A percentile compares a stretch with the other conserved stretches of the same genome.
Evolutionary conservation across 2,113 vertebrate species (phyloP).

Genomic region (Casuarius casuarius): DNA sequence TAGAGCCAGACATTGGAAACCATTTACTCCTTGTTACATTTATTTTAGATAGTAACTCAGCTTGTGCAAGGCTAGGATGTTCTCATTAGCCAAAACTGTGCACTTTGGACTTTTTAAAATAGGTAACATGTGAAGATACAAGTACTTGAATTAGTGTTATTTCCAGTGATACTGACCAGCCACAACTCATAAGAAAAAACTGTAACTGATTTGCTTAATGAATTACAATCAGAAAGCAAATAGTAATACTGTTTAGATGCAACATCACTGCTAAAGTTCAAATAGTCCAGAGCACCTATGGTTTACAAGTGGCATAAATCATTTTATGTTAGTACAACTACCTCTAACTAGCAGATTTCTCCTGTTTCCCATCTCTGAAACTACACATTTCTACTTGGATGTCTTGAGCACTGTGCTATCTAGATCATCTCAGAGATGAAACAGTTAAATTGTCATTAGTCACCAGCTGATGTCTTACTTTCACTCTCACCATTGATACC

Average conservation of each 20-base stretch:
- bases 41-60: neutral
- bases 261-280: neutral
- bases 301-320: neutral
- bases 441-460: neutral
- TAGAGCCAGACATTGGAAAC: neutral
- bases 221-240: neutral
- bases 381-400: neutral
- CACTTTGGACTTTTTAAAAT: neutral
- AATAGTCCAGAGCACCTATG: neutral
- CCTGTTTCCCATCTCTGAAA: neutral
- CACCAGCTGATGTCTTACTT: neutral
- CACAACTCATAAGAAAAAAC: neutral
- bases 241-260: neutral
- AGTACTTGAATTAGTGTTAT: neutral
- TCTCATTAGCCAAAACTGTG: neutral
- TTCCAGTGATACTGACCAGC: neutral
- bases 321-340: neutral
- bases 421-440: neutral
- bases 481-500: neutral
- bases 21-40: neutral
- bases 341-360: neutral
- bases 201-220: conserved; percentile 4
- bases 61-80: neutral
- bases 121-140: fast-evolving
- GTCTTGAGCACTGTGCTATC: neutral